Evolutionary conservation across 1,140 invertebrate genomes (phyloP).

Genomic region (Caenorhabditis latens): DNA sequence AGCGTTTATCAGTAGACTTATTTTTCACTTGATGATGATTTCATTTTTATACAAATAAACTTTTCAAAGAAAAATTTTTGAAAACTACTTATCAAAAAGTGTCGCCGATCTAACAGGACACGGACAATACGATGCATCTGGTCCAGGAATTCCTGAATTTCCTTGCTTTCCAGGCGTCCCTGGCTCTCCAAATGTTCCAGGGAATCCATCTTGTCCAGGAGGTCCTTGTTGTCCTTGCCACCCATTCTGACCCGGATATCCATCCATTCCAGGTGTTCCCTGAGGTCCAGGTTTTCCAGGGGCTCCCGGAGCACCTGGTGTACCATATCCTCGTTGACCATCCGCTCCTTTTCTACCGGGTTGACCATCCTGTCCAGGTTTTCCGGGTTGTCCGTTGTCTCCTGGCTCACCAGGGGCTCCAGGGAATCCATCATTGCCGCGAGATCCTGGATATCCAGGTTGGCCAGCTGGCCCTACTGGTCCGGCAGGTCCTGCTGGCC

Average conservation of each 20-base stretch:
- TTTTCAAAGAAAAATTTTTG: not conserved
- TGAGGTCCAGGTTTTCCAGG: constrained; percentile 2
- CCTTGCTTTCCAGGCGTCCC: not conserved
- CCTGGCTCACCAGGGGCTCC: not conserved
- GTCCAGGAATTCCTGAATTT: not conserved
- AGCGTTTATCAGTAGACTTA: not conserved
- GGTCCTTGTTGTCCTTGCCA: not conserved
- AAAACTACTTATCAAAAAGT: not conserved
- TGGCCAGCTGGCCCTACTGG: not conserved
- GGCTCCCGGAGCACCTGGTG: not conserved
- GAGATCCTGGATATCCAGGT: not conserved
- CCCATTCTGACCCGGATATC: not conserved
- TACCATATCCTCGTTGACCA: constrained; percentile 7
- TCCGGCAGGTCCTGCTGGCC: not conserved
- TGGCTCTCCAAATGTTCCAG: constrained; percentile 1
- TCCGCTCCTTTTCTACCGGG: not conserved
- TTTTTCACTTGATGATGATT: not conserved
- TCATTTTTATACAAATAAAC: not conserved
- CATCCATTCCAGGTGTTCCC: not conserved
- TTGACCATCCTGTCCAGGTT: not conserved
- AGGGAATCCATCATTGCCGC: not conserved
- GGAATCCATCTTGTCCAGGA: not conserved
- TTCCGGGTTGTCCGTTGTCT: not conserved
- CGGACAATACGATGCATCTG: constrained; percentile 7
- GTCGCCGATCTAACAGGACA: not conserved